Evolutionary conservation across 2,113 vertebrate species (phyloP), one percentile per base, ranked within the genome.

Genomic region (Pteropus alecto): DNA sequence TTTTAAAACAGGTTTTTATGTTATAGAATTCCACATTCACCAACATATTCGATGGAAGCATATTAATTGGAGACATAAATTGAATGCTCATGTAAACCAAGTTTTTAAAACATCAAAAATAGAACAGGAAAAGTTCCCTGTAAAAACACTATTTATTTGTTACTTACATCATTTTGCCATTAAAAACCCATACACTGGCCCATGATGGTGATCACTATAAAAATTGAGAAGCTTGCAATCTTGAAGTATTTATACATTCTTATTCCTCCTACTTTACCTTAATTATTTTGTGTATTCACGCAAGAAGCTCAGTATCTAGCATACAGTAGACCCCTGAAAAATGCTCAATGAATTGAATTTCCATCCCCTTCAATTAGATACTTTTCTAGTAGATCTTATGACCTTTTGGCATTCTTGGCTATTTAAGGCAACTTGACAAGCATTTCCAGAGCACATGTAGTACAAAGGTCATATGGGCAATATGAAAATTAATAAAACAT

Each of bases 81-180:
- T 95, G 30, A 94, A 95, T 76, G 38, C 24, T 71, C 6, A 35
- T 93, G 6, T 84, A 85, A 84, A 63, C 30, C 1, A 71, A 95
- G 63, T 7, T 93, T 95, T 92, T 85, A 73, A 81, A 96, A 71
- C 12, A 89, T 61, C 1, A 73, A 68, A 92, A 91, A 82, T 1
- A 95, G 41, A 60, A 92, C 0, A 83, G 68, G 35, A 21, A 92
- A 92, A 74, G 11, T 28, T 96, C 58, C 65, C 76, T 30, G 24
- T 83, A 87, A 95, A 94, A 85, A 73, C 10, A 90, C 10, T 78
- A 86, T 95, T 94, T 96, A n/a, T 48, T 96, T 87, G 22, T 88
- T 91, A 68, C 19, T 24, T 67, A 51, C 18, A 18, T 73, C n/a
- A 87, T 94, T 90, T 61, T 82, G 14, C 51, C 48, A 83, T 91